Percentiles rank a stretch among this genome's conserved stretches.
phyloP scores from a whole-genome alignment of 2,888 invertebrate species.

The Drosophila antonietae region DNA sequence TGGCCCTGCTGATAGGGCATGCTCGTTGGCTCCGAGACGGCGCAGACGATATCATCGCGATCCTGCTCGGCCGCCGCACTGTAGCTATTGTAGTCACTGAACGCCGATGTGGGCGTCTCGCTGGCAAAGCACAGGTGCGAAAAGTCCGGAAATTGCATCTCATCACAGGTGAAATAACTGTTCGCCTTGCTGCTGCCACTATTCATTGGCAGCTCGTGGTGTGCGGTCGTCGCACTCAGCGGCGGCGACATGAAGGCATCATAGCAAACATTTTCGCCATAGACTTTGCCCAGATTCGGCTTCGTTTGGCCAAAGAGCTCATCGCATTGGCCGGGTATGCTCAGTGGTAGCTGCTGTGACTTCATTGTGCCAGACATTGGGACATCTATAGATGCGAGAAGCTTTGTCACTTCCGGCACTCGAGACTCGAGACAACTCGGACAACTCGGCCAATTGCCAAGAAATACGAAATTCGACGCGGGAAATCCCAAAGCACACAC shows the following conservation, averaged over 20 bases:
- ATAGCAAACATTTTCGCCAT: conserved; percentile 45
- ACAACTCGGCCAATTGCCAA: conserved; percentile 71
- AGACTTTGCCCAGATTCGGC: conserved; percentile 20
- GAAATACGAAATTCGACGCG: conserved; percentile 61
- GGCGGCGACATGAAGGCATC: conserved; percentile 75
- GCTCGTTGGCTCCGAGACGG: conserved; percentile 40
- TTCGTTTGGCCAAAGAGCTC: conserved; percentile 48
- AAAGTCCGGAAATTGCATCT: conserved; percentile 80
- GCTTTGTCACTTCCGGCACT: conserved; percentile 65
- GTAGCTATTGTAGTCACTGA: conserved; percentile 69
- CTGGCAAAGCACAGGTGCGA: conserved; percentile 77
- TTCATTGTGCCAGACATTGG: conserved; percentile 77
- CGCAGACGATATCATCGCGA: conserved; percentile 68
- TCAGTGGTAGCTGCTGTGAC: conserved; percentile 61
- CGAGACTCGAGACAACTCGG: background rate
- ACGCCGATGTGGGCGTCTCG: conserved; percentile 84
- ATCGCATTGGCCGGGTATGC: conserved; percentile 56
- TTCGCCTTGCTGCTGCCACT: background rate
- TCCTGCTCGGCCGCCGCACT: conserved; percentile 47
- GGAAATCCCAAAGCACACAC: conserved; percentile 82
- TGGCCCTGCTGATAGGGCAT: conserved; percentile 74
- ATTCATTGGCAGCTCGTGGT: conserved; percentile 45
- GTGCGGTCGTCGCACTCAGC: conserved; percentile 66
- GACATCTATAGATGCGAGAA: background rate
- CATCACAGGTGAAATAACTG: conserved; percentile 63